A percentile compares a stretch with the other conserved stretches of the same genome.
These are phyloP conservation scores for Aphis craccivora DNA, from an alignment of 1,140 invertebrate genomes.

Conservation along the genomic window DNA sequence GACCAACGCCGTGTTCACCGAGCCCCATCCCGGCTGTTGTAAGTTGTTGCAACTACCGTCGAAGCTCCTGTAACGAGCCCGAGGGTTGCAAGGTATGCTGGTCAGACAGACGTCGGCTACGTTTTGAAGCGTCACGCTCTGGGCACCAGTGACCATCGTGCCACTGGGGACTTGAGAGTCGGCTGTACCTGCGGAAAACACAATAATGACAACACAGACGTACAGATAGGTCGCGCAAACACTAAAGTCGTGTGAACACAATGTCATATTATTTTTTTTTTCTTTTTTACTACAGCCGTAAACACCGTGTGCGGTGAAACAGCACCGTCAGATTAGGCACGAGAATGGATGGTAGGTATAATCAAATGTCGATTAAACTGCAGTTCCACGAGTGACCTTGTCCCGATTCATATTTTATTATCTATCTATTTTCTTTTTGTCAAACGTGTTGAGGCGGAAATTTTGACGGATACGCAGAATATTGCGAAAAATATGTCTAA, in stretches of 20 bases:
- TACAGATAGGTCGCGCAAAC: background rate
- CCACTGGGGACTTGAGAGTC: background rate
- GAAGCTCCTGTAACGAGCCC: slow-evolving; percentile 69
- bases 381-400: slow-evolving; percentile 14
- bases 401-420: slow-evolving; percentile 20
- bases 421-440: background rate
- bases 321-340: background rate
- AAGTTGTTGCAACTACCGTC: slow-evolving; percentile 82
- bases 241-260: background rate
- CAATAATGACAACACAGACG: background rate
- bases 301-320: background rate
- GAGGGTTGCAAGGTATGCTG: slow-evolving; percentile 57
- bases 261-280: background rate
- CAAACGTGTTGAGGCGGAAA: background rate
- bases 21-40: slow-evolving; percentile 67
- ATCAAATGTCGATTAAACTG: slow-evolving; percentile 18
- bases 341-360: background rate
- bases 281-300: background rate
- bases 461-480: background rate
- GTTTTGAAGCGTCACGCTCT: slow-evolving; percentile 58
- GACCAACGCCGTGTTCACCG: slow-evolving; percentile 69
- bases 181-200: slow-evolving; percentile 4
- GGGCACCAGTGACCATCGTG: slow-evolving; percentile 56
- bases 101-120: slow-evolving; percentile 60
- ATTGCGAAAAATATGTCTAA: background rate